Percentiles rank a stretch among this genome's conserved stretches.
Evolutionary conservation across 2,888 invertebrate genomes (phyloP).

Genomic region (Dilophus febrilis): DNA sequence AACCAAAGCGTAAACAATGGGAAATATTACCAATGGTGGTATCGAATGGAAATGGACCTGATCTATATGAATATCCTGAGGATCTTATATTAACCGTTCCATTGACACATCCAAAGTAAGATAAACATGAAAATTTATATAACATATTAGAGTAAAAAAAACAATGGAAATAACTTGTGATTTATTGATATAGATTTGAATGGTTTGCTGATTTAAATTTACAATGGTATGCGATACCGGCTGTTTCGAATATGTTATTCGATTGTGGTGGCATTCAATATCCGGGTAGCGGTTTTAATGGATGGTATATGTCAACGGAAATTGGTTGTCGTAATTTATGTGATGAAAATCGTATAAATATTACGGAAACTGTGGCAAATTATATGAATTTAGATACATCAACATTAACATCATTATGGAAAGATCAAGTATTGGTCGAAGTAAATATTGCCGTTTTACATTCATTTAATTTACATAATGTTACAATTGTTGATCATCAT

Average conservation of each 20-base stretch:
- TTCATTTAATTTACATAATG: constrained; percentile 72
- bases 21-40: constrained; percentile 81
- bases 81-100: constrained; percentile 77
- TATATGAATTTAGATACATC: constrained; percentile 78
- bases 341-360: constrained; percentile 70
- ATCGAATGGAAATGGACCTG: constrained; percentile 90
- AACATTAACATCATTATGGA: constrained; percentile 77
- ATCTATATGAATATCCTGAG: constrained; percentile 81
- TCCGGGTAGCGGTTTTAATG: constrained; percentile 86
- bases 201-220: constrained; percentile 77
- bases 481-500: constrained; percentile 91
- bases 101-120: constrained; percentile 80
- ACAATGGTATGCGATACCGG: constrained; percentile 83
- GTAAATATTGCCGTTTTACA: constrained; percentile 80
- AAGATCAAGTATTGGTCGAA: constrained; percentile 82
- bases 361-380: constrained; percentile 75
- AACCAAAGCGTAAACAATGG: constrained; percentile 59
- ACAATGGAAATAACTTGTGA: too few species aligned
- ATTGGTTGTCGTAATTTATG: constrained; percentile 86
- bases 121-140: constrained; percentile 13
- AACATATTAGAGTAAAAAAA: too few species aligned
- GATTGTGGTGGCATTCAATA: constrained; percentile 92
- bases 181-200: constrained; percentile 53
- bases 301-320: constrained; percentile 97
- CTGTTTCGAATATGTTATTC: constrained; percentile 82